Evolutionary conservation across 2,888 invertebrate species (phyloP).

Genomic region (Tenthredo scrophulariae): DNA sequence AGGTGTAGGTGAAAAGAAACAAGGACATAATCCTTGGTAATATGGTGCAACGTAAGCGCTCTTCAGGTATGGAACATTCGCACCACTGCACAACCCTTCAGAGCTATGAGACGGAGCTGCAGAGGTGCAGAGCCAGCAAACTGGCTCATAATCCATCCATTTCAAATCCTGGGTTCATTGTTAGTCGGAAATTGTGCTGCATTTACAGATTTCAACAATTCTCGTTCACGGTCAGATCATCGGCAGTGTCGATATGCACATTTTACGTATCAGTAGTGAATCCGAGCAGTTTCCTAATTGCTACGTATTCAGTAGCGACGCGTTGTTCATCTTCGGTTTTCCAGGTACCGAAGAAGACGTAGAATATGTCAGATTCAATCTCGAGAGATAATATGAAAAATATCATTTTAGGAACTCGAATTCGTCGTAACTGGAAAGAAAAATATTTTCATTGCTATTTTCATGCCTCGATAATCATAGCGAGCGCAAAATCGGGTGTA

Average conservation of each 20-base stretch:
- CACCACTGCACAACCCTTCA: background rate
- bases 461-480: background rate
- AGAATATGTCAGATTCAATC: too few relatives aligned
- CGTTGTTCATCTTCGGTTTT: background rate
- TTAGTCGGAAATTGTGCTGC: conserved; percentile 31
- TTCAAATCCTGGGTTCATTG: conserved; percentile 36
- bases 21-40: conserved; percentile 29
- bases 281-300: background rate
- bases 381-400: too few relatives aligned
- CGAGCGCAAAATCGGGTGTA: background rate
- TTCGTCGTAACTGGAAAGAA: too few relatives aligned
- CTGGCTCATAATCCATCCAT: conserved; percentile 31
- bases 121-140: conserved; percentile 34
- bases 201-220: conserved; percentile 33
- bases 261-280: background rate
- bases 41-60: conserved; percentile 24
- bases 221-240: background rate
- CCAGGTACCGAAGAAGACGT: background rate
- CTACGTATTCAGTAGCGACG: background rate
- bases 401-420: too few relatives aligned
- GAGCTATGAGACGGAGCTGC: background rate
- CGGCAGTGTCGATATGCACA: background rate
- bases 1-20: background rate
- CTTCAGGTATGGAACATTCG: background rate
- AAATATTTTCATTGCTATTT: background rate